phyloP scores from a whole-genome alignment of 2,113 vertebrate species.

The Vulpes vulpes region DNA sequence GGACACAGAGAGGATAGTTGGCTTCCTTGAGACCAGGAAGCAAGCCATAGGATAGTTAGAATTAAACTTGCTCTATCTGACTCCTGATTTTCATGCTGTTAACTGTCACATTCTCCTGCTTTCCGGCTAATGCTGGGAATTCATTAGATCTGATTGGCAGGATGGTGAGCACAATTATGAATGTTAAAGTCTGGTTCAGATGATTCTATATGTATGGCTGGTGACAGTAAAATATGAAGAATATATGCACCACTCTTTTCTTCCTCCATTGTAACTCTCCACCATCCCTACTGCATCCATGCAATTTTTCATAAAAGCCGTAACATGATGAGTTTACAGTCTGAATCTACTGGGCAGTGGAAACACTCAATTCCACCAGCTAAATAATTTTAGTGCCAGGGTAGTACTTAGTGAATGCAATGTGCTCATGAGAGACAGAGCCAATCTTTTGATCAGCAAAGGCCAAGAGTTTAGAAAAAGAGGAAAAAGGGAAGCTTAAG shows the following conservation, averaged over 20 bases:
- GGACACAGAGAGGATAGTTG: not conserved
- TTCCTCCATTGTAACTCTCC: not conserved
- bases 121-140: not conserved
- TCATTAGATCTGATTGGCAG: not conserved
- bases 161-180: not conserved
- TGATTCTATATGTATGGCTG: not conserved
- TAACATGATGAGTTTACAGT: not conserved
- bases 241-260: not conserved
- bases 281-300: not conserved
- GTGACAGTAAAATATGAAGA: not conserved
- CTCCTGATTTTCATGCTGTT: not conserved
- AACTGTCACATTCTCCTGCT: not conserved
- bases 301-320: not conserved
- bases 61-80: not conserved
- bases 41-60: not conserved
- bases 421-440: not conserved
- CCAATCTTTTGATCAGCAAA: constrained; percentile 6
- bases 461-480: constrained; percentile 35
- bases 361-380: not conserved
- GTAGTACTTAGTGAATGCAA: not conserved
- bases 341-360: not conserved
- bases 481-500: constrained; percentile 25
- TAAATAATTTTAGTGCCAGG: not conserved
- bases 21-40: not conserved
- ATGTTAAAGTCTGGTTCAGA: not conserved